These are phyloP conservation scores for Chymomyza procnemis DNA, from an alignment of 2,888 invertebrate species.

Conservation along the genomic window DNA sequence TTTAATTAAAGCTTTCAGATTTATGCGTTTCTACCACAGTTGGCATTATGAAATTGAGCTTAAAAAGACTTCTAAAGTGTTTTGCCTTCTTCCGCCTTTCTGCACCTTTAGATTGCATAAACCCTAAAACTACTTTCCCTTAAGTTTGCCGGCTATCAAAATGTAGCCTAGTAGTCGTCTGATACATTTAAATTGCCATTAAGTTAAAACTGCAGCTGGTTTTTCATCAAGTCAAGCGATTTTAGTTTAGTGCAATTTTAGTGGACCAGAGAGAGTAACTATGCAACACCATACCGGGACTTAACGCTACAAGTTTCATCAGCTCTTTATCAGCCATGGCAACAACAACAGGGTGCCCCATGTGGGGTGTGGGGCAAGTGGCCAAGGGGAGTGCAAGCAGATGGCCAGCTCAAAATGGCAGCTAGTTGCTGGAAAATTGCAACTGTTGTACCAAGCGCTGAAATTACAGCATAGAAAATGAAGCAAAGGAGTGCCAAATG, in stretches of 20 bases:
- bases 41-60: too few relatives aligned
- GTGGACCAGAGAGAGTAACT: background rate
- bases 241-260: background rate
- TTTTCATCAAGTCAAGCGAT: background rate
- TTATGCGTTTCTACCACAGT: too few relatives aligned
- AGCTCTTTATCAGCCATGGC: background rate
- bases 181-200: background rate
- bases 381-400: background rate
- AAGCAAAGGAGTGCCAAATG: slow-evolving; percentile 20
- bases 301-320: background rate
- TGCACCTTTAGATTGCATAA: too few relatives aligned
- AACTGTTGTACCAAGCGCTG: slow-evolving; percentile 45
- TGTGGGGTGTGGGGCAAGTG: background rate
- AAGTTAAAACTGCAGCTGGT: background rate
- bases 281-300: background rate
- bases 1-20: too few relatives aligned
- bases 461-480: slow-evolving; percentile 35
- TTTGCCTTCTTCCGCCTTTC: too few relatives aligned
- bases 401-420: background rate
- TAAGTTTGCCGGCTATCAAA: background rate
- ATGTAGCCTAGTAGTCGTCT: background rate
- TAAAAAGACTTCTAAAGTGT: too few relatives aligned
- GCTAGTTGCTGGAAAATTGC: slow-evolving; percentile 32
- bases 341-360: background rate
- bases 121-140: background rate